phyloP scores from a whole-genome alignment of 2,797 vertebrate species.

The Ctenosaura bakeri region DNA sequence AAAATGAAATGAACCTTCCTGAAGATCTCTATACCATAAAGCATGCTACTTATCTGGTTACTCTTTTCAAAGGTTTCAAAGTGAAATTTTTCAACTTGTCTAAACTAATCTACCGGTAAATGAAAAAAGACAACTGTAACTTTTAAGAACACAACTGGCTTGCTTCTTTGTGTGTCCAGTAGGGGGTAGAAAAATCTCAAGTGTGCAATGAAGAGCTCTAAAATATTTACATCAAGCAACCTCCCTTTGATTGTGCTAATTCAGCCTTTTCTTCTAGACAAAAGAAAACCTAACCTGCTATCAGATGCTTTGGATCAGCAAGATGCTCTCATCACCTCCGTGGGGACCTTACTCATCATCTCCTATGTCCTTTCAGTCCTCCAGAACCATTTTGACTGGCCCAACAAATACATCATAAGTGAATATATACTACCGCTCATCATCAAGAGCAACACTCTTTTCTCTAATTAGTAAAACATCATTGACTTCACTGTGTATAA shows the following conservation, averaged over 20 bases:
- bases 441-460: background rate
- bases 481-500: background rate
- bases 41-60: background rate
- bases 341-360: conserved; percentile 38
- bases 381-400: conserved; percentile 30
- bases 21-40: rapidly evolving
- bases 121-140: background rate
- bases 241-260: conserved; percentile 54
- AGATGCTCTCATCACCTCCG: background rate
- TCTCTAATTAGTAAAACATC: conserved; percentile 15
- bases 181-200: conserved; percentile 51
- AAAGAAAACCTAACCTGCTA: conserved; percentile 15
- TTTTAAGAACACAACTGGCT: background rate
- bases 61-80: rapidly evolving
- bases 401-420: background rate
- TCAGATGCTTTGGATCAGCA: conserved; percentile 2
- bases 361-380: conserved; percentile 36
- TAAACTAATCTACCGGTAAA: background rate
- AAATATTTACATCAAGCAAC: conserved; percentile 48
- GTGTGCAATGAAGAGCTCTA: conserved; percentile 27
- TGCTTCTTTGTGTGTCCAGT: conserved; percentile 51
- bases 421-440: background rate
- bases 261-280: conserved; percentile 43
- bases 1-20: background rate
- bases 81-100: background rate